Conservation (phyloP, 2,888 invertebrate genomes). For the Idaea dimidiata region DNA sequence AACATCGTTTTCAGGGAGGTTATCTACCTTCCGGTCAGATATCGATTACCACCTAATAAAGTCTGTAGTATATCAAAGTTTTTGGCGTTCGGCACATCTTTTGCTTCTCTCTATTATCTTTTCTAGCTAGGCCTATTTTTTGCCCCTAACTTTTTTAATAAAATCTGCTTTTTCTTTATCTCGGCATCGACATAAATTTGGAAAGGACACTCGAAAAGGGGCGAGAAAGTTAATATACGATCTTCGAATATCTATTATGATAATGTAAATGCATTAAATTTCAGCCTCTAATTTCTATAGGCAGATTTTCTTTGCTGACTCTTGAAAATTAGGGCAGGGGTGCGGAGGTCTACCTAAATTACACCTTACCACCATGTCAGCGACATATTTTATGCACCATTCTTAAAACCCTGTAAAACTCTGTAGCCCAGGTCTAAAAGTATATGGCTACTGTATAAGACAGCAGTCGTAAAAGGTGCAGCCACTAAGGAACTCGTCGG, state of each 20-base stretch:
- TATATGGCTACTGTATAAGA: too few species aligned
- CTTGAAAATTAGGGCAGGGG: not conserved
- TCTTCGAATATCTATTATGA: constrained; percentile 18
- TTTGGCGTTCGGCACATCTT: not conserved
- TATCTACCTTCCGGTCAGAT: too few species aligned
- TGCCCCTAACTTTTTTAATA: constrained; percentile 66
- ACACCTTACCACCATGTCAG: not conserved
- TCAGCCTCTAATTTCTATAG: constrained; percentile 2
- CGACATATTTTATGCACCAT: not conserved
- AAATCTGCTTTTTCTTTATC: constrained; percentile 52
- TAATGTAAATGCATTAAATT: not conserved
- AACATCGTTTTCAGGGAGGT: too few species aligned
- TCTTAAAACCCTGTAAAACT: not conserved
- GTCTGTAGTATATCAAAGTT: too few species aligned
- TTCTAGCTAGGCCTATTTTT: not conserved
- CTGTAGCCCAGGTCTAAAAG: too few species aligned
- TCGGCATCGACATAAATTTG: constrained; percentile 58
- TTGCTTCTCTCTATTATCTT: not conserved
- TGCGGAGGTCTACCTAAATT: not conserved
- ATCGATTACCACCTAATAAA: too few species aligned
- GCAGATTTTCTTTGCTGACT: not conserved
- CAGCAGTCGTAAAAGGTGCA: too few species aligned
- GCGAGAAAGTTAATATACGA: constrained; percentile 56
- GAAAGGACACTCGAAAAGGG: constrained; percentile 55
- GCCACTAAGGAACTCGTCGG: too few species aligned